phyloP scores from a whole-genome alignment of 2,888 invertebrate genomes.

The Meiosimyza platycephala region DNA sequence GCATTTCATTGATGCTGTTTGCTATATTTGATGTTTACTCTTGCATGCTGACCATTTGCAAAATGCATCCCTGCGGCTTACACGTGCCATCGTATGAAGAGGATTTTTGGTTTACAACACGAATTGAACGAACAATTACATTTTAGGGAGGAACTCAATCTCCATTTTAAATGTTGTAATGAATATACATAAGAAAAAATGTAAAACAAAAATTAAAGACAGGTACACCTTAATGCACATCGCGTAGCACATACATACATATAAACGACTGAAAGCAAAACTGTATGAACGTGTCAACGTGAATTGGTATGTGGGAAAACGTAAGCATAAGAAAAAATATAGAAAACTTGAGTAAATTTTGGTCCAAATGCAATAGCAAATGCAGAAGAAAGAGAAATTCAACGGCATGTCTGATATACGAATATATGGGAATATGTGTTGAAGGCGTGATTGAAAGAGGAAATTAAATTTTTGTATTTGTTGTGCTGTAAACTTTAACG shows the following conservation, averaged over 20 bases:
- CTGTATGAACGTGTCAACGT: too few relatives aligned
- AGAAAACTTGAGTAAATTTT: not conserved
- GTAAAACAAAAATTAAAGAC: too few relatives aligned
- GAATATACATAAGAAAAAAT: too few relatives aligned
- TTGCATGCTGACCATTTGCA: slow-evolving; percentile 24
- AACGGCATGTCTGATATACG: not conserved
- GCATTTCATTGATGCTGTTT: too few relatives aligned
- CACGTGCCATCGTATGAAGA: slow-evolving; percentile 28
- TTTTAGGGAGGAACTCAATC: not conserved
- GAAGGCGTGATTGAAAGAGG: slow-evolving; percentile 17
- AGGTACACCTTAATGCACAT: too few relatives aligned
- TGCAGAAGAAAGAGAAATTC: not conserved
- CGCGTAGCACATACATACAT: too few relatives aligned
- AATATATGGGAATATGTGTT: not conserved
- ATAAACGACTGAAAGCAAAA: not conserved
- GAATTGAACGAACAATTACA: not conserved
- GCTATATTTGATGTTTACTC: not conserved
- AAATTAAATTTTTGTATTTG: slow-evolving; percentile 24
- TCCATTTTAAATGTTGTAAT: too few relatives aligned
- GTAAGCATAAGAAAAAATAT: not conserved
- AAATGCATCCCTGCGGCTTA: slow-evolving; percentile 33
- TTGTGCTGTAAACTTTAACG: not conserved
- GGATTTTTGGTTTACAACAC: slow-evolving; percentile 9
- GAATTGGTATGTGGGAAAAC: not conserved
- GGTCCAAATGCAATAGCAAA: not conserved